Evolutionary conservation across 1,140 invertebrate species (phyloP).

Genomic region (Nylanderia fulva): DNA sequence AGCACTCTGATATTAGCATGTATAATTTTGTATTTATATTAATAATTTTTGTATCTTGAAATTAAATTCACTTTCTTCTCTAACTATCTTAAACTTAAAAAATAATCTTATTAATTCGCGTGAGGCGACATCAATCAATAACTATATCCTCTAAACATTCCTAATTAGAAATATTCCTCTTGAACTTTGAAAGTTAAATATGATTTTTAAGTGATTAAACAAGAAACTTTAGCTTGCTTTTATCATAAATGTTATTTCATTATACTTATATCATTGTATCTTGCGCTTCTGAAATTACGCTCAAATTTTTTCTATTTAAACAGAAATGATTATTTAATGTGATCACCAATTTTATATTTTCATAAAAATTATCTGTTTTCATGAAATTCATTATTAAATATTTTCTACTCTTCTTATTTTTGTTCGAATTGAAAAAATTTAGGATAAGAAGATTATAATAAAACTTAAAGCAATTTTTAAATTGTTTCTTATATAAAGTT

Average conservation of each 20-base stretch:
- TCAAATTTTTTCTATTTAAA: conserved; percentile 28
- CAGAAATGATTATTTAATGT: conserved; percentile 9
- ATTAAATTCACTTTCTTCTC: neutral
- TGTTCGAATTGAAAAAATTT: conserved; percentile 19
- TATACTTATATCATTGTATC: neutral
- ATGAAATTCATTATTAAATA: neutral
- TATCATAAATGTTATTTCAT: conserved; percentile 5
- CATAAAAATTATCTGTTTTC: conserved; percentile 1
- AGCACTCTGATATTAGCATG: neutral
- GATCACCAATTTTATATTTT: neutral
- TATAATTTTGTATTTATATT: no score
- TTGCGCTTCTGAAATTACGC: neutral
- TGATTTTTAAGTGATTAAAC: conserved; percentile 1
- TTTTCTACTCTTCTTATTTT: neutral
- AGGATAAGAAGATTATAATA: neutral
- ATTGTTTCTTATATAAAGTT: neutral
- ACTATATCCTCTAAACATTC: neutral
- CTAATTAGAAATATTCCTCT: conserved; percentile 14
- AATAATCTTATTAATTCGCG: neutral
- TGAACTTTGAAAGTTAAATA: neutral
- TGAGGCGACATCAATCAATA: neutral
- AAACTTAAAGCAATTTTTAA: neutral
- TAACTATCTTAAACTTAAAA: neutral
- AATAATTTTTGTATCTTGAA: neutral
- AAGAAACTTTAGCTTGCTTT: neutral